Conservation (phyloP, 2,888 invertebrate genomes). For the Mesorhabditis spiculigera region DNA sequence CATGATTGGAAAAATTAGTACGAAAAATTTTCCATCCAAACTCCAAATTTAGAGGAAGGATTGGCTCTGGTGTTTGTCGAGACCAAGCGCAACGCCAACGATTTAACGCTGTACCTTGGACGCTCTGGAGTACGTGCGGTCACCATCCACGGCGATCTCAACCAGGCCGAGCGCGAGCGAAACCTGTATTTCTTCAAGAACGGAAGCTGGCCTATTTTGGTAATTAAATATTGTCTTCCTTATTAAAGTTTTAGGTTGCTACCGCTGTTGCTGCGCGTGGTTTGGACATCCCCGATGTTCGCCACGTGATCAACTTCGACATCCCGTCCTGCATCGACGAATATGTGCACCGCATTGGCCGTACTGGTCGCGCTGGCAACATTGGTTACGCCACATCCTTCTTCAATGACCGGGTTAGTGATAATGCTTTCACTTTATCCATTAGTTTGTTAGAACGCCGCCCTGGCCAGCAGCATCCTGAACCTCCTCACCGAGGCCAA, state of each 20-base stretch:
- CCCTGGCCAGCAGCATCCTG: constrained; percentile 32
- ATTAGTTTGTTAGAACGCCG: constrained; percentile 24
- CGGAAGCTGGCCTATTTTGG: constrained; percentile 67
- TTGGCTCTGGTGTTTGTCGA: constrained; percentile 96
- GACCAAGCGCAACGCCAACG: constrained; percentile 95
- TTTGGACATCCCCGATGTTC: constrained; percentile 40
- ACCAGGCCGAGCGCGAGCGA: constrained; percentile 75
- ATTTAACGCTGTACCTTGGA: background rate
- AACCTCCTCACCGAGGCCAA: constrained; percentile 28
- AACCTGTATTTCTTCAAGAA: constrained; percentile 33
- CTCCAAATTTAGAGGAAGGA: constrained; percentile 49
- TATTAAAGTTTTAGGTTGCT: background rate
- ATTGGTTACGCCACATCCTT: constrained; percentile 41
- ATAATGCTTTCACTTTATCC: background rate
- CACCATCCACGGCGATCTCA: constrained; percentile 94
- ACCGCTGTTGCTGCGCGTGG: constrained; percentile 35
- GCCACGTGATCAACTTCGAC: constrained; percentile 73
- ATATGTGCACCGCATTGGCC: constrained; percentile 43
- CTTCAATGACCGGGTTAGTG: constrained; percentile 35
- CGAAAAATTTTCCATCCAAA: background rate
- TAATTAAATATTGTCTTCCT: constrained; percentile 11
- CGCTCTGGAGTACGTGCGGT: constrained; percentile 70
- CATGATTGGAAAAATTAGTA: constrained; percentile 70
- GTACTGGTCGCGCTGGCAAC: constrained; percentile 43
- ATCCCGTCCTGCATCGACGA: constrained; percentile 40